Conservation (phyloP, 2,888 invertebrate genomes). For the Tribolium freemani region DNA sequence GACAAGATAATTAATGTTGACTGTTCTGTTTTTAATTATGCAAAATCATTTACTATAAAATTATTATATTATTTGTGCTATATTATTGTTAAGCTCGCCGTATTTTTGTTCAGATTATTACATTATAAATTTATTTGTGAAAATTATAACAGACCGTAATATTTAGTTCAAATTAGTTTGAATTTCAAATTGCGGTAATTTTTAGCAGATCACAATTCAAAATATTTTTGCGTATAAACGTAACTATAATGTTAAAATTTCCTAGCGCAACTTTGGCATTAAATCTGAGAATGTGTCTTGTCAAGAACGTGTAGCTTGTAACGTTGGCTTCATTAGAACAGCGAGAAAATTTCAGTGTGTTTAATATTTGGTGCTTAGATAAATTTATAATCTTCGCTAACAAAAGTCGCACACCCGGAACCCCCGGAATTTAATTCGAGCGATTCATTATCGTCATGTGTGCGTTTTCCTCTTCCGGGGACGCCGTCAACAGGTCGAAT, state of each 20-base stretch:
- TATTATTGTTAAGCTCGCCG: neutral
- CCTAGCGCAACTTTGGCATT: too few relatives aligned
- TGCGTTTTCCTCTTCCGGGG: constrained; percentile 8
- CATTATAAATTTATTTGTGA: neutral
- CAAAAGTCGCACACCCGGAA: constrained; percentile 21
- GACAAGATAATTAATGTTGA: neutral
- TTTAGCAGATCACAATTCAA: neutral
- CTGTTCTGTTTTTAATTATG: neutral
- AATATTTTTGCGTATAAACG: neutral
- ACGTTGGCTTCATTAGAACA: constrained; percentile 4
- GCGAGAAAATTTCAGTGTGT: constrained; percentile 9
- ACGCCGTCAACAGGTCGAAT: constrained; percentile 26
- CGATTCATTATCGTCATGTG: constrained; percentile 18
- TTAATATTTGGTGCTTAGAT: constrained; percentile 28
- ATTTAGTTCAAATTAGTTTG: neutral
- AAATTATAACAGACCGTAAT: neutral
- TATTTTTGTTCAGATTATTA: neutral
- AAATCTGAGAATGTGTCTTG: too few relatives aligned
- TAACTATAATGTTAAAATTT: too few relatives aligned
- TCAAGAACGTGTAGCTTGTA: too few relatives aligned
- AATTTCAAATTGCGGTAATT: neutral
- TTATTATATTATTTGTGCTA: neutral
- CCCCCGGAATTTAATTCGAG: constrained; percentile 22
- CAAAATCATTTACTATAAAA: neutral
- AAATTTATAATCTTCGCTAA: constrained; percentile 26